These are phyloP conservation scores for Pyrocoelia pectoralis DNA, from an alignment of 2,888 invertebrate species.

Conservation along the genomic window DNA sequence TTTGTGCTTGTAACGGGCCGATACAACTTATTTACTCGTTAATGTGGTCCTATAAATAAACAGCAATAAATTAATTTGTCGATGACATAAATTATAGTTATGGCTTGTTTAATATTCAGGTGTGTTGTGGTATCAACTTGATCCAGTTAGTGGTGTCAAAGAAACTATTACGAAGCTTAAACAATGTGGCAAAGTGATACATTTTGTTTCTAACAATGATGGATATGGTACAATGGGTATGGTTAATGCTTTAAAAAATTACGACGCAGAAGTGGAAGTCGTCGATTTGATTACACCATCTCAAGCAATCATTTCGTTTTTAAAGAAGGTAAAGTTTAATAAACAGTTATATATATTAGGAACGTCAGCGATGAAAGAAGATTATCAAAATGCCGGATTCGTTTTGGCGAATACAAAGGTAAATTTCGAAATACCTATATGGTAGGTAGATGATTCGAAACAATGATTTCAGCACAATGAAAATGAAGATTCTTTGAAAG, in stretches of 20 bases:
- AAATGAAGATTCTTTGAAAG: neutral
- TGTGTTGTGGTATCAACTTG: constrained; percentile 10
- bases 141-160: constrained; percentile 7
- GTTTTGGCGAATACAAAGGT: neutral
- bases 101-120: too few relatives aligned
- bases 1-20: too few relatives aligned
- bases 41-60: too few relatives aligned
- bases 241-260: neutral
- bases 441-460: too few relatives aligned
- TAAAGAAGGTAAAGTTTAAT: constrained; percentile 12
- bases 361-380: constrained; percentile 6
- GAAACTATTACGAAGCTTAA: constrained; percentile 8
- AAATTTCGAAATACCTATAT: neutral
- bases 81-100: too few relatives aligned
- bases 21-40: too few relatives aligned
- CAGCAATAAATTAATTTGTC: too few relatives aligned
- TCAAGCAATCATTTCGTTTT: constrained; percentile 1
- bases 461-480: neutral
- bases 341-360: constrained; percentile 11
- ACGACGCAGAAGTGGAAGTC: neutral
- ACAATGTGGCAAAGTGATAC: constrained; percentile 14
- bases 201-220: constrained; percentile 19
- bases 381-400: constrained; percentile 13
- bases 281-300: constrained; percentile 6
- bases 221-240: neutral